Conservation (phyloP, 2,888 invertebrate genomes). For the Protonemura montana region DNA sequence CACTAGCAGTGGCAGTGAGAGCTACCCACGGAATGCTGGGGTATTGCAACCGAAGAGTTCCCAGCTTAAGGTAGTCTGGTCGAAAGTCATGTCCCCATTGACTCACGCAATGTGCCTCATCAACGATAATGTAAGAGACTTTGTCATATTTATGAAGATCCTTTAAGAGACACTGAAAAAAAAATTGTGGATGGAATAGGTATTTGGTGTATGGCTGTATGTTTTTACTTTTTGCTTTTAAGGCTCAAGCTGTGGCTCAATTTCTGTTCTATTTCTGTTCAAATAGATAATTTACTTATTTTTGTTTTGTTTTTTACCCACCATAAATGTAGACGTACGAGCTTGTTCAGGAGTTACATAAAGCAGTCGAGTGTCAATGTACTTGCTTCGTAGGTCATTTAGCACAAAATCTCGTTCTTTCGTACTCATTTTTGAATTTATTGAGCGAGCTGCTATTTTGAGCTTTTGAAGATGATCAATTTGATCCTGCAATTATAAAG, state of each 20-base stretch:
- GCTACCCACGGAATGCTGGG: constrained; percentile 82
- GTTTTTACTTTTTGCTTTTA: no score
- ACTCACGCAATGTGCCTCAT: constrained; percentile 98
- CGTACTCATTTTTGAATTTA: constrained; percentile 89
- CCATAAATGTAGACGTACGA: constrained; percentile 77
- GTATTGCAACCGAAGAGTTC: constrained; percentile 69
- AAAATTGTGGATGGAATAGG: constrained; percentile 38
- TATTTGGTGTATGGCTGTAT: no score
- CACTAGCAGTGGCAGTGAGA: constrained; percentile 92
- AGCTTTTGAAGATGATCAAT: constrained; percentile 81
- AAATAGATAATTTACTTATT: no score
- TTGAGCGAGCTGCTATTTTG: constrained; percentile 83
- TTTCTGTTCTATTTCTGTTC: no score
- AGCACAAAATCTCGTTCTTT: constrained; percentile 80
- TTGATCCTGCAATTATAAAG: constrained; percentile 79
- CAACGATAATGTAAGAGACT: constrained; percentile 90
- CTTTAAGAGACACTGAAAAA: constrained; percentile 66
- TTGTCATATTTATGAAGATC: constrained; percentile 77
- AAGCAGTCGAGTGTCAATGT: constrained; percentile 82
- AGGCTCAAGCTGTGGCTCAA: no score
- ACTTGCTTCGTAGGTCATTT: constrained; percentile 75
- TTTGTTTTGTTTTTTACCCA: no score
- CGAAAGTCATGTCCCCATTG: constrained; percentile 99
- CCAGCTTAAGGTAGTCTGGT: constrained; percentile 92
- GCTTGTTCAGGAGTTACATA: constrained; percentile 98